Evolutionary conservation across 53 echinoderm and acorn worm species (phyloP), one percentile per base, ranked within the genome.

Genomic region (Actinopyga echinites): DNA sequence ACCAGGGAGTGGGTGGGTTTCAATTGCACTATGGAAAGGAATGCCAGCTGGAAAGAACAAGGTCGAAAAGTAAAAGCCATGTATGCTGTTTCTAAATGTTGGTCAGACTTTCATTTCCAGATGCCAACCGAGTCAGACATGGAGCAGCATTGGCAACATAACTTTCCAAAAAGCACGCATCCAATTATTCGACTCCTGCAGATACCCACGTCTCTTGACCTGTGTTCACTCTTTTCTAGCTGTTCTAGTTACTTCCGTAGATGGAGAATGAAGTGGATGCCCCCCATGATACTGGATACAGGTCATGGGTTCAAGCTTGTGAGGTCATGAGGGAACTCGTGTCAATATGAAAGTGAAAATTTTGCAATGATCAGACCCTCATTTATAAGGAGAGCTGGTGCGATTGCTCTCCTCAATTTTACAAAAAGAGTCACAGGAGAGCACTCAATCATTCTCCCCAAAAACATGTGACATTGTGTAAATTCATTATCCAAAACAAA

Each of bases 251-350:
- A 94, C 69, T 84, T 90, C 19, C 83, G 89, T 24, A 85, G 92
- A 12, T 94, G 94, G 88, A 97, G 92, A 75, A 92, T 97, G 82
- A 97, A 89, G 44, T 97, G 97, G 97, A 65, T 97, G 40, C 93
- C 97, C 17, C 97, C 97, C 8, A 60, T 78, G 60, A 85, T 94
- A 24, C 69, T 97, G 56, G 91, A 97, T 65, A 97, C 93, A 12
- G 94, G 97, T 23, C 97, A 97, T 69, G 97, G 97, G 19, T 97
- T 97, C 83, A 93, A 91, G 74, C 89, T 97, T 40, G 97, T 97
- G 35, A 88, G 94, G 63, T 94, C 97, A 38, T 97, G 67, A 83
- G 21, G 8, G 13, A 56, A 56, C 42, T 28, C n/a, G 28, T 24
- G 0, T 15, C 15, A 17, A 15, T 49, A 0, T 15, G 17, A 49